A percentile compares a stretch with the other conserved stretches of the same genome.
phyloP scores from a whole-genome alignment of 2,113 vertebrate species.

The Heptranchias perlo region DNA sequence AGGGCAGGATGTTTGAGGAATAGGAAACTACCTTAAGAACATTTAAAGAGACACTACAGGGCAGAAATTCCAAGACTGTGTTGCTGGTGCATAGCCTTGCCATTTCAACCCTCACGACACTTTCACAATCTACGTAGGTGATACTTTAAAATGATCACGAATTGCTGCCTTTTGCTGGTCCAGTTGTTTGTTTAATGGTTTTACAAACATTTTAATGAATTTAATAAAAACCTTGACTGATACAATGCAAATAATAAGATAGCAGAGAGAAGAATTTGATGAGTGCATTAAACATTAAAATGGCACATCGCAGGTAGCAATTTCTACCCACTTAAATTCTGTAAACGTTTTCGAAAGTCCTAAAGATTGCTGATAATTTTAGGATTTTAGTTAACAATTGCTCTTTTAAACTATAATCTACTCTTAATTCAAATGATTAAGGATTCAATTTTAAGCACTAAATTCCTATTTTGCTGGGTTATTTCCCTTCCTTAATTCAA shows the following conservation, averaged over 20 bases:
- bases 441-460: neutral
- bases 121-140: neutral
- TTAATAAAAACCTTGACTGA: neutral
- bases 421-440: neutral
- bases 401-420: neutral
- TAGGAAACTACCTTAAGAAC: neutral
- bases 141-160: neutral
- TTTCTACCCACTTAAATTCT: neutral
- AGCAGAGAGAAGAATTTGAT: neutral
- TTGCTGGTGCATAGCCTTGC: neutral
- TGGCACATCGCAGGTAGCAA: neutral
- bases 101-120: neutral
- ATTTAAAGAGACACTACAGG: neutral
- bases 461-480: neutral
- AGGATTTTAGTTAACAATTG: neutral
- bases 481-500: neutral
- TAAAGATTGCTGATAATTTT: slow-evolving; percentile 1
- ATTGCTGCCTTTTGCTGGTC: neutral
- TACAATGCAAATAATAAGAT: neutral
- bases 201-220: slow-evolving; percentile 2
- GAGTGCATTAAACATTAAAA: slow-evolving; percentile 1
- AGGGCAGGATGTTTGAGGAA: neutral
- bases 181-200: neutral
- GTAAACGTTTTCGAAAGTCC: neutral
- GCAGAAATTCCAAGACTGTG: neutral